Evolutionary conservation across 2,797 vertebrate species (phyloP), one percentile per base, ranked within the genome.

Genomic region (Notoglanidium macrostoma): DNA sequence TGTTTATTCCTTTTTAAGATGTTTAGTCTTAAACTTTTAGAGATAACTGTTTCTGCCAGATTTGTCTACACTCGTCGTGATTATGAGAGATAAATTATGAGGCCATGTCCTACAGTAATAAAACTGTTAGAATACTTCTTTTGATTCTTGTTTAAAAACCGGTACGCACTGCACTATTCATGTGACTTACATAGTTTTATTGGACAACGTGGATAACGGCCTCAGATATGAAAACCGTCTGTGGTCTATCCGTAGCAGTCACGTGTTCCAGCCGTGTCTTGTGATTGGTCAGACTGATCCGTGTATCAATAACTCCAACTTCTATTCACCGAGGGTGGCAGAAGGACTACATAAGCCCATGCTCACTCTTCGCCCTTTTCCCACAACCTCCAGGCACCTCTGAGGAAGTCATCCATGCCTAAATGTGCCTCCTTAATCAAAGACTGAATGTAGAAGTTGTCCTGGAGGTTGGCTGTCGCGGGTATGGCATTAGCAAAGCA

Each of bases 381-480:
- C 95, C 96, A 96, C 95, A 96, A 95, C 95, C 95, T 94, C 93
- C 91, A 91, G 93, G 94, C 95, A 95, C 94, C 95, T 95, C 94
- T 82, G 92, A 95, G 94, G 96, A 97, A 97, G 96, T 96, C 95
- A 96, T 91, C 96, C 96, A 93, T 97, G 95, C 94, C 95, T 96
- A 97, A 97, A 95, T 93, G 92, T 87, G 94, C 95, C 93, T 97
- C 96, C 96, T 96, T 96, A 97, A 97, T 97, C 96, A 96, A 94
- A 94, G 93, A 57, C 96, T 96, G 95, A 96, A 96, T 96, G 95
- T 61, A 93, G 92, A 87, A 96, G 95, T 95, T 94, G 95, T 96
- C 95, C 95, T 92, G 94, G 95, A 96, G 96, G 96, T 95, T 95
- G 90, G 94, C 93, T 92, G 95, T 95, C 92, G 94, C 92, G 89